Evolutionary conservation across 2,797 vertebrate species (phyloP), one percentile per base, ranked within the genome.

Genomic region (Lutjanus argentimaculatus): DNA sequence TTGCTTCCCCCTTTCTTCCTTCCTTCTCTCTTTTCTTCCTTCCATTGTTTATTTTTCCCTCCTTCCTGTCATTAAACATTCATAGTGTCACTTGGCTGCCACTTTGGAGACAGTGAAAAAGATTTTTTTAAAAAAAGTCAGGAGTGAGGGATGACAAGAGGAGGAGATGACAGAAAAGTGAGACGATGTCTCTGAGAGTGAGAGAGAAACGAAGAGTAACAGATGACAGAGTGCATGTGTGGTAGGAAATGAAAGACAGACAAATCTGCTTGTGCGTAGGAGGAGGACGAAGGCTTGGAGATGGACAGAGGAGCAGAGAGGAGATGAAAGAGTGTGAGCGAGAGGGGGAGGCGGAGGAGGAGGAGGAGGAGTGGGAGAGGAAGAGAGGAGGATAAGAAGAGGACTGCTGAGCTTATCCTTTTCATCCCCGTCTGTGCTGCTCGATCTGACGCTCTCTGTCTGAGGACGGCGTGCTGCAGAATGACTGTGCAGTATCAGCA

Each of bases 401-500:
- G 71, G 79, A 87, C 22, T 88, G 88, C 87, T 89, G 85, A 89
- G 87, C 72, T 88, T 81, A 86, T 87, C 22, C 81, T 86, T 90
- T 91, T 88, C 79, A 77, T 89, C 67, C 46, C 43, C 7, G n/a
- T 83, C 81, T 80, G 65, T 25, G 52, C 75, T 71, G 79, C 80
- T 82, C 46, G 17, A 22, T 73, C 59, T 64, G 67, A 85, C 4
- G 22, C 82, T 69, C 82, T 69, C 11, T 65, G 66, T 83, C 72
- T 82, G 75, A 83, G 74, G 12, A 53, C 1, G 36, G 25, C 8
- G 57, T 83, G 79, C 90, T 91, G 91, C 90, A 91, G 91, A 91
- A 91, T 93, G 91, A 93, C 86, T 59, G 16, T 83, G 84, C 90
- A 91, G 48, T 75, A 84, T 83, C 58, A 79, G 79, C 43, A 40